Conservation (phyloP, 2,113 vertebrate species). For the Labrus mixtus region DNA sequence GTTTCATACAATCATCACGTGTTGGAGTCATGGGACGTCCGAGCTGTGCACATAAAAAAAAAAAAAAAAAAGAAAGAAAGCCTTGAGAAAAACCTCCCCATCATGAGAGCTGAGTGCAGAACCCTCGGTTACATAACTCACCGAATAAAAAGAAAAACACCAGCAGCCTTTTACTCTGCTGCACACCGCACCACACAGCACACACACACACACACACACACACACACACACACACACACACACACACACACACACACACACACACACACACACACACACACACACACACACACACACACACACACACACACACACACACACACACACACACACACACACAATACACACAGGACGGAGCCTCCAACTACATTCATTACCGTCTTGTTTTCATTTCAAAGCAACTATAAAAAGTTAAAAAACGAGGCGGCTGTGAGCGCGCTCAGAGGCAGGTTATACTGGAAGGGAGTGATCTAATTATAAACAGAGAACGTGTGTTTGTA, state of each 20-base stretch:
- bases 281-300: slow-evolving; percentile 9
- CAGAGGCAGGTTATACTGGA: background rate
- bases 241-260: background rate
- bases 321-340: background rate
- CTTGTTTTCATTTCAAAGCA: slow-evolving; percentile 25
- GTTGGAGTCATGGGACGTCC: slow-evolving; percentile 18
- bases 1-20: background rate
- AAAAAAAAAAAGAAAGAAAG: slow-evolving; percentile 2
- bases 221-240: slow-evolving; percentile 2
- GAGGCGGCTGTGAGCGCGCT: slow-evolving; percentile 8
- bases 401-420: slow-evolving; percentile 8
- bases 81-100: background rate
- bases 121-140: slow-evolving; percentile 31
- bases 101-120: slow-evolving; percentile 3
- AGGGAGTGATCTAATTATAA: background rate
- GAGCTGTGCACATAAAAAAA: slow-evolving; percentile 7
- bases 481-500: slow-evolving; percentile 7
- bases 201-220: slow-evolving; percentile 12
- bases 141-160: slow-evolving; percentile 19
- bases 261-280: slow-evolving; percentile 9
- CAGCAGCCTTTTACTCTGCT: slow-evolving; percentile 18
- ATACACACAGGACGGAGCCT: slow-evolving; percentile 15
- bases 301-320: background rate
- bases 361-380: slow-evolving; percentile 3
- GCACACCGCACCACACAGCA: slow-evolving; percentile 8